A percentile compares a stretch with the other conserved stretches of the same genome.
These are phyloP conservation scores for Nannobrachium achirus DNA, from an alignment of 2,113 vertebrate genomes.

Conservation along the genomic window DNA sequence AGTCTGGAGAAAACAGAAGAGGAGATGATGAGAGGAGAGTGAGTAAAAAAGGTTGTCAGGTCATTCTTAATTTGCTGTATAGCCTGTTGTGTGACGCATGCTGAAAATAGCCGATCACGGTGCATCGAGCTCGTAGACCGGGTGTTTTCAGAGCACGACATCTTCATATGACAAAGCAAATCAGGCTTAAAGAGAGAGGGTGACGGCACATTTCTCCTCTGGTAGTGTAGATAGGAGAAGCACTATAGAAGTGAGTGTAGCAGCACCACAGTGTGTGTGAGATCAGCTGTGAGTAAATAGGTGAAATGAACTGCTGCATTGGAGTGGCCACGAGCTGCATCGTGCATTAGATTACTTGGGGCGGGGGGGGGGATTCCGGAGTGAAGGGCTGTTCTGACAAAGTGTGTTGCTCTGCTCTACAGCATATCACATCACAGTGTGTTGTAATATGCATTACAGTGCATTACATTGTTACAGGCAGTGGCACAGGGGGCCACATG, in stretches of 20 bases:
- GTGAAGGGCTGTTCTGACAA: too few relatives aligned
- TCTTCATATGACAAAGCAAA: neutral
- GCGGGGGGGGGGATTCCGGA: constrained; percentile 4
- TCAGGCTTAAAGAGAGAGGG: constrained; percentile 30
- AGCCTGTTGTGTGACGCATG: too few relatives aligned
- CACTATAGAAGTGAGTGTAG: constrained; percentile 51
- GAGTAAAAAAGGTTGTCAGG: neutral
- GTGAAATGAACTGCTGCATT: constrained; percentile 52
- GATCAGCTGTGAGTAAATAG: constrained; percentile 59
- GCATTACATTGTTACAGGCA: too few relatives aligned
- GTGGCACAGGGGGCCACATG: too few relatives aligned
- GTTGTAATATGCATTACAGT: too few relatives aligned
- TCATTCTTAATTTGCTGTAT: too few relatives aligned
- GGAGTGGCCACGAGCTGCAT: constrained; percentile 40
- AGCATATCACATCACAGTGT: too few relatives aligned
- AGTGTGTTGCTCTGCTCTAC: too few relatives aligned
- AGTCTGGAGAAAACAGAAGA: too few relatives aligned
- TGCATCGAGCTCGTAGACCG: too few relatives aligned
- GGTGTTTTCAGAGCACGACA: too few relatives aligned
- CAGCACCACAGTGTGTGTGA: constrained; percentile 29
- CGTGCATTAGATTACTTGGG: constrained; percentile 41
- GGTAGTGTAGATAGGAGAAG: constrained; percentile 41
- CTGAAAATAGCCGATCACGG: too few relatives aligned
- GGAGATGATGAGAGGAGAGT: neutral
- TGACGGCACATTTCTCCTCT: constrained; percentile 21